Percentiles rank a stretch among this genome's conserved stretches.
phyloP scores from a whole-genome alignment of 2,113 vertebrate species.

The Muntiacus muntjak region DNA sequence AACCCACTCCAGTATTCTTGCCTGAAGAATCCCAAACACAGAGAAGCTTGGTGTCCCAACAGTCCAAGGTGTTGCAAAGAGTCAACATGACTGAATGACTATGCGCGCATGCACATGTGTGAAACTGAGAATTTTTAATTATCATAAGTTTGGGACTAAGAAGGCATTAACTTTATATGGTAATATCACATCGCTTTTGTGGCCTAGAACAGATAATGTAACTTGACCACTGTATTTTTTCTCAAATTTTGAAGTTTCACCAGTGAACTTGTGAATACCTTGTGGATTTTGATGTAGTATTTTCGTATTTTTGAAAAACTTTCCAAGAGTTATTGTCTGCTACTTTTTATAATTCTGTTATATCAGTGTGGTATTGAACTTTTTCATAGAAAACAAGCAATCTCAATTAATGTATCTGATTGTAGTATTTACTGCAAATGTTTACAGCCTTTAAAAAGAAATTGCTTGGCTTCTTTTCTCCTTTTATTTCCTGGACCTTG shows the following conservation, averaged over 20 bases:
- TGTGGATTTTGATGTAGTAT: background rate
- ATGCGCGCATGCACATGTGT: fast-evolving
- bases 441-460: background rate
- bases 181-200: background rate
- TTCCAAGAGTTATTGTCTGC: background rate
- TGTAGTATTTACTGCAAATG: background rate
- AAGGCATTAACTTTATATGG: background rate
- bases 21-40: background rate
- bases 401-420: background rate
- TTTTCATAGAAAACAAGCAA: background rate
- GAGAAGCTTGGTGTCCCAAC: background rate
- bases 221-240: background rate
- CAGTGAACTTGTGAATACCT: background rate
- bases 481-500: background rate
- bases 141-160: background rate
- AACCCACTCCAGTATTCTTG: background rate
- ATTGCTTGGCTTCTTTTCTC: background rate
- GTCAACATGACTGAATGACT: background rate
- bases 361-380: background rate
- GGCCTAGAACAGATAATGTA: background rate
- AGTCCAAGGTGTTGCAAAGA: background rate
- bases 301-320: background rate
- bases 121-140: background rate
- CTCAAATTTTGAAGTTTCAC: background rate
- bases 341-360: background rate